phyloP scores from a whole-genome alignment of 2,888 invertebrate genomes.

The Strigamia transsilvanica region DNA sequence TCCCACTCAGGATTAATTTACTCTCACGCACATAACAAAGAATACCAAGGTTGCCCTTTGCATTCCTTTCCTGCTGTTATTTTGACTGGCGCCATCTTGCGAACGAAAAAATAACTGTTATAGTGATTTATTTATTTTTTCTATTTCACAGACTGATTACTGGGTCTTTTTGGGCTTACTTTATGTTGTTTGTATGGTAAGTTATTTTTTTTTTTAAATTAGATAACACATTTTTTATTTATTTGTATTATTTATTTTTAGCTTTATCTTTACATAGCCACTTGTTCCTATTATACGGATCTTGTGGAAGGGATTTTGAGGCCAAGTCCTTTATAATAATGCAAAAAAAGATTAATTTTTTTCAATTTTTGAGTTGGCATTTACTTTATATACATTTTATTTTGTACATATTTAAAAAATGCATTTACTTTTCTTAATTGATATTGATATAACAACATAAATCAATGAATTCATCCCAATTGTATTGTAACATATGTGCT shows the following conservation, averaged over 20 bases:
- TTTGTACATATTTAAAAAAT: not conserved
- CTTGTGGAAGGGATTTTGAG: constrained; percentile 21
- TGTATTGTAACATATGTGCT: not conserved
- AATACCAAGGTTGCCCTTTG: not conserved
- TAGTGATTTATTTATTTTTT: not conserved
- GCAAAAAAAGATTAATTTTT: not conserved
- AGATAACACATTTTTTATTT: not conserved
- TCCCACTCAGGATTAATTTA: not conserved
- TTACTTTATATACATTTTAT: constrained; percentile 12
- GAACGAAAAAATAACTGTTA: not conserved
- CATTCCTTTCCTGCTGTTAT: too few species aligned
- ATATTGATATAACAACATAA: not conserved
- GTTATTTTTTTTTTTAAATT: not conserved
- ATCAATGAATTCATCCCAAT: not conserved
- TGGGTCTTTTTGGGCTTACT: not conserved
- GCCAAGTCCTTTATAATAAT: constrained; percentile 26
- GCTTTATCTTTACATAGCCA: not conserved
- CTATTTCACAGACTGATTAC: not conserved
- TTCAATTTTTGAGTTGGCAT: not conserved
- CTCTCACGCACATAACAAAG: not conserved
- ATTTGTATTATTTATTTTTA: not conserved
- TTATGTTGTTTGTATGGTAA: constrained; percentile 12
- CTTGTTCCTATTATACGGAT: constrained; percentile 6
- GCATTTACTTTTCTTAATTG: constrained; percentile 5
- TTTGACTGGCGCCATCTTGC: too few species aligned